A percentile compares a stretch with the other conserved stretches of the same genome.
Conservation (phyloP, 1,140 invertebrate genomes). For the Lamellibrachia luymesi region DNA sequence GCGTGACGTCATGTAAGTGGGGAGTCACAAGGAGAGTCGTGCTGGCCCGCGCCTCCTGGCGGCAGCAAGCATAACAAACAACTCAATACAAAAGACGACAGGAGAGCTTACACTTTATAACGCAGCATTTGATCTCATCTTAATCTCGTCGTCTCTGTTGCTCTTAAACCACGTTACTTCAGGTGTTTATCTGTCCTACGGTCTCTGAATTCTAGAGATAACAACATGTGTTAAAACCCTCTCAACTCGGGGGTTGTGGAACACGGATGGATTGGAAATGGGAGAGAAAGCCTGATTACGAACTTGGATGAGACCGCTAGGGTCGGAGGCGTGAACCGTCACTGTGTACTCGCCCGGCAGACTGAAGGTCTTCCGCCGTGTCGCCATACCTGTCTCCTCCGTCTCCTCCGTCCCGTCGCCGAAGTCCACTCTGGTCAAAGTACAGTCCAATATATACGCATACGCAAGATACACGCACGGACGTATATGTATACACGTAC, state of each 20-base stretch:
- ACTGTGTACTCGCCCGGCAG: conserved; percentile 18
- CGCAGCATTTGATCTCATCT: too few species aligned
- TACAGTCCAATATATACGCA: background rate
- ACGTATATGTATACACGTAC: too few species aligned
- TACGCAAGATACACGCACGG: too few species aligned
- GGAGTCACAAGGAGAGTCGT: background rate
- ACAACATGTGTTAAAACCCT: too few species aligned
- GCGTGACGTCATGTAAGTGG: background rate
- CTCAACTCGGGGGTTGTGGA: too few species aligned
- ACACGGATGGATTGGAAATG: background rate
- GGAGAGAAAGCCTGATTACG: background rate
- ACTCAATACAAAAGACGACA: background rate
- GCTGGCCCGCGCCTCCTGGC: background rate
- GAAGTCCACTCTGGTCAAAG: background rate
- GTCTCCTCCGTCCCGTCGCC: background rate
- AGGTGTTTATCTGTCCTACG: too few species aligned
- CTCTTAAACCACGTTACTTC: too few species aligned
- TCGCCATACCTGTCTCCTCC: background rate
- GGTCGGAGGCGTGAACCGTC: conserved; percentile 15
- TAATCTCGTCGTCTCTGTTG: too few species aligned
- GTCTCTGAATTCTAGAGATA: too few species aligned
- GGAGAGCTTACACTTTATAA: background rate
- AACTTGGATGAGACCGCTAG: background rate
- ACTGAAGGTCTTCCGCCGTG: background rate
- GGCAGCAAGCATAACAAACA: background rate